phyloP scores from a whole-genome alignment of 2,888 invertebrate species.

The Rugalucina vietnamica region DNA sequence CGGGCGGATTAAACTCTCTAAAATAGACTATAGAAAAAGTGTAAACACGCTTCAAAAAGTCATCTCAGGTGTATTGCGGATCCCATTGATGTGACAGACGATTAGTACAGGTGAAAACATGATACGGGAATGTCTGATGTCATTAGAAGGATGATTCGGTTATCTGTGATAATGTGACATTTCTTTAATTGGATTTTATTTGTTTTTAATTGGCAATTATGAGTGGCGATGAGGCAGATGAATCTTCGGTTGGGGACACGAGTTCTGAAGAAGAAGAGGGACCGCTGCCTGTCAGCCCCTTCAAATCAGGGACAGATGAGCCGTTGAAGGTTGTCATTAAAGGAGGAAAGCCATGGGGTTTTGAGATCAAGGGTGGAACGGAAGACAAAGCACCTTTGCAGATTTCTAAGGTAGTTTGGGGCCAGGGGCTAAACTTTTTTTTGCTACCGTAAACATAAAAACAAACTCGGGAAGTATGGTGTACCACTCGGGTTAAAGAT shows the following conservation, averaged over 20 bases:
- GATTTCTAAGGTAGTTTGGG: conserved; percentile 70
- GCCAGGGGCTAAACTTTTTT: no score
- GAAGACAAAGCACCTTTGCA: conserved; percentile 69
- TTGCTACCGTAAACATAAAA: no score
- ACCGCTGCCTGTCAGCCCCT: conserved; percentile 55
- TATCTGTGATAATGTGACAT: no score
- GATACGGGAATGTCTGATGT: no score
- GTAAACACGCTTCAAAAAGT: not conserved
- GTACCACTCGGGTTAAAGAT: no score
- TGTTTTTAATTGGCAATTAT: conserved; percentile 15
- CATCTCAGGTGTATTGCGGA: not conserved
- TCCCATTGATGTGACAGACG: not conserved
- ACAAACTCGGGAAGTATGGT: no score
- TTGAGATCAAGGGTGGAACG: conserved; percentile 69
- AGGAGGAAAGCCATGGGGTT: conserved; percentile 79
- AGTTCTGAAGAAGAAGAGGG: conserved; percentile 52
- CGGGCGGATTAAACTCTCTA: not conserved
- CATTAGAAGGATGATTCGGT: no score
- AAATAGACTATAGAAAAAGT: not conserved
- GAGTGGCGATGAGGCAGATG: conserved; percentile 59
- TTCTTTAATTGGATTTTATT: not conserved
- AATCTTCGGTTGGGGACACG: conserved; percentile 54
- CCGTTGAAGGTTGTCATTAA: conserved; percentile 74
- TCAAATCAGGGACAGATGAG: conserved; percentile 56
- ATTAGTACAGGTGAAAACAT: not conserved